Evolutionary conservation across 2,888 invertebrate species (phyloP), one percentile per base, ranked within the genome.

Genomic region (Metalampra italica): DNA sequence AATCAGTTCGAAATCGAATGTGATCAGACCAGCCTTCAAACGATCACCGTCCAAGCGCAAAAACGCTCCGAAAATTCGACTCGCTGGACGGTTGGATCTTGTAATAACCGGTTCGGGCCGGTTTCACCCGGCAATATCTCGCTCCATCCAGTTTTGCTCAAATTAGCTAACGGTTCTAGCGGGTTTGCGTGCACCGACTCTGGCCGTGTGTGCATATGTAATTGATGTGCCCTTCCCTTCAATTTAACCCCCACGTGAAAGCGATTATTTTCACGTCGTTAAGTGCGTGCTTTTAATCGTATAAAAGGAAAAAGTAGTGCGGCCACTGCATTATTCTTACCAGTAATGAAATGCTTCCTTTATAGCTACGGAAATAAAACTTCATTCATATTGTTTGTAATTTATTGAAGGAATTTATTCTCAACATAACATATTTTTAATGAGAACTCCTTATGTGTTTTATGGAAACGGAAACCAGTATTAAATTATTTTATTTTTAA

Each of bases 151-250:
- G 64, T 68, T 67, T 64, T 56, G 64, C 61, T 59, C 63, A 59
- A 70, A 70, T 69, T 64, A 72, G 63, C 56, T 49, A 53, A 57
- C 63, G 69, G 64, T 64, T 64, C 60, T 63, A 62, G 66, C 60
- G 60, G 64, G 62, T 70, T 75, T 71, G 75, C 78, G 74, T 78
- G 77, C 60, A 43, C 47, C 60, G 60, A 62, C 68, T 68, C 53
- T 62, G 64, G 60, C 65, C 68, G 62, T 71, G 68, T 78, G 74
- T 76, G 77, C 74, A 78, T 79, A 72, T 68, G 71, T 79, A 79
- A 78, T 82, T 71, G 75, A 74, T 74, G 68, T 67, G 68, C 67
- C 65, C 68, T 78, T 75, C 72, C 71, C 69, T 71, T 69, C 75
- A 77, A 77, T 79, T 79, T 78, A 69, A 67, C 67, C 53, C 58